Evolutionary conservation across 2,113 vertebrate species (phyloP).

Genomic region (Menidia beryllina): DNA sequence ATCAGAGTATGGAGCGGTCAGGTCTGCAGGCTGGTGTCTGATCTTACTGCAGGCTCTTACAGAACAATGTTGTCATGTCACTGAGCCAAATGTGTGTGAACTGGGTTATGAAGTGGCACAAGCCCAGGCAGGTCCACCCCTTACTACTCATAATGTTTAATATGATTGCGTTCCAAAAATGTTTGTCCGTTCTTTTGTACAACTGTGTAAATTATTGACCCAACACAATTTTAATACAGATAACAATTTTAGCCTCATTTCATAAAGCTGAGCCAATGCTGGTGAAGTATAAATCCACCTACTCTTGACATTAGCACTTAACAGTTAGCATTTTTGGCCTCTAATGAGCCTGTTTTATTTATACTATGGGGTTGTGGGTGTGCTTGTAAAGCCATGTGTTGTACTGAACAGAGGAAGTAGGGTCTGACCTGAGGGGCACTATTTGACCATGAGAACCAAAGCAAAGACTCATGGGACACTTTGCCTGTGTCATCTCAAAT

Average conservation of each 20-base stretch:
- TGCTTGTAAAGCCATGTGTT: slow-evolving; percentile 62
- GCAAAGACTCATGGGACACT: slow-evolving; percentile 67
- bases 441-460: slow-evolving; percentile 77
- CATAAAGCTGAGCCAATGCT: neutral
- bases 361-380: slow-evolving; percentile 48
- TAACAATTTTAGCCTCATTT: neutral
- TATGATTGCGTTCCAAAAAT: no score
- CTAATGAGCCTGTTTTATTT: slow-evolving; percentile 48
- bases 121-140: no score
- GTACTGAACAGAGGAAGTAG: slow-evolving; percentile 65
- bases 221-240: neutral
- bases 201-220: neutral
- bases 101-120: no score
- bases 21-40: slow-evolving; percentile 23
- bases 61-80: slow-evolving; percentile 2
- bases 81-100: slow-evolving; percentile 39
- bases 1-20: slow-evolving; percentile 9
- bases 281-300: neutral
- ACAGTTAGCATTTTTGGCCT: neutral
- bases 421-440: slow-evolving; percentile 67
- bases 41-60: slow-evolving; percentile 15
- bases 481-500: slow-evolving; percentile 57
- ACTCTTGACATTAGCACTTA: neutral
- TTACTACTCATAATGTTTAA: no score
- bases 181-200: neutral